Base-by-base conservation (phyloP, 2,113 vertebrate species). In the Xyrauchen texanus region DNA sequence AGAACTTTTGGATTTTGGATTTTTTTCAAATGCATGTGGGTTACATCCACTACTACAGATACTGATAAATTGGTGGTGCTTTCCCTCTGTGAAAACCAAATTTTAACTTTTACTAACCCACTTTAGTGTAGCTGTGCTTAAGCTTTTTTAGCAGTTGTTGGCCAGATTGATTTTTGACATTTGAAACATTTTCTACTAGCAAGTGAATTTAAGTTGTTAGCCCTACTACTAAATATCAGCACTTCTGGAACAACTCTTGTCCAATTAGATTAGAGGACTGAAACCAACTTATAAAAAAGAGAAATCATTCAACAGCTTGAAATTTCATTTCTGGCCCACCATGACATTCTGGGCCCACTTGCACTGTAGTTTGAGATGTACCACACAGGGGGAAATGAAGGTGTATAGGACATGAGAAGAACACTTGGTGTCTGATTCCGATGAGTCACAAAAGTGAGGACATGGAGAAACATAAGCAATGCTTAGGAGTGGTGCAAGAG, bases 1-100 rank as follows among this genome's bases (percentile, higher is more conserved):
- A 79, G 52, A 58, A 73, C 21, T 34, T 34, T 34, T 3, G 21
- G 21, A 63, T 74, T 58, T 65, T 62, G 74, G 62, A 76, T 15
- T 53, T 76, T 76, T 44, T 66, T 62, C 74, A 76, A 66, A 76
- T 75, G 72, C 60, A 75, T 63, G 13, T 75, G 47, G 72, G 72
- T 75, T 60, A 65, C 34, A 53, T 53, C 62, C 34, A 34, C 21
- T 34, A 34, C 21, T 34, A 34, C 21, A 34, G 21, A 34, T 34
- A 34, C 21, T 34, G 21, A 34, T 34, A 34, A 1, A 34, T 34
- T 34, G 21, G 21, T 34, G 21, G 21, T 34, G 21, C 21, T 34
- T 62, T 34, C 1, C 21, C 21, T 34, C 21, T 34, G 21, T 34
- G 21, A 34, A 1, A 34, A 34, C 21, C 21, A 34, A 34, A 34